phyloP scores from a whole-genome alignment of 2,113 vertebrate genomes.

The Dryoscopus gambensis region DNA sequence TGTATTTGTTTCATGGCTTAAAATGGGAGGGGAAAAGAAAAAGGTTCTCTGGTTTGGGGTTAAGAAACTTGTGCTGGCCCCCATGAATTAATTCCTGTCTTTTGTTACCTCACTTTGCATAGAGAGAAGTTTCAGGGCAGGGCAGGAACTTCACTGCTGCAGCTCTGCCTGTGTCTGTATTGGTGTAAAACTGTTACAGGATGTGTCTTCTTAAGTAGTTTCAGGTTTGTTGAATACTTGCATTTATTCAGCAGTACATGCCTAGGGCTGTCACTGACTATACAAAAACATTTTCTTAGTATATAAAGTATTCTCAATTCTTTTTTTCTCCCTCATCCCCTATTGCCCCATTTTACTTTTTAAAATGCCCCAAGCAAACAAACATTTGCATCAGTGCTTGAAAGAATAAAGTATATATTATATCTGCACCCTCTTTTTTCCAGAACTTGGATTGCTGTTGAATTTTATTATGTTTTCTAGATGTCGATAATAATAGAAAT shows the following conservation, averaged over 20 bases:
- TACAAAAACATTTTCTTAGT: background rate
- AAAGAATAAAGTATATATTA: background rate
- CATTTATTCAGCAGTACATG: background rate
- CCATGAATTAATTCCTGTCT: background rate
- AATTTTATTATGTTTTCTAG: background rate
- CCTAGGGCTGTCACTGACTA: background rate
- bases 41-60: background rate
- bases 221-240: background rate
- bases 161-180: background rate
- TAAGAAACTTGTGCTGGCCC: background rate
- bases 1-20: background rate
- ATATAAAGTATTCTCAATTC: background rate
- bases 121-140: background rate
- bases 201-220: background rate
- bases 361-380: background rate
- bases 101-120: background rate
- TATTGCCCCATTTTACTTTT: background rate
- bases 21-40: background rate
- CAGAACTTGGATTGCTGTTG: background rate
- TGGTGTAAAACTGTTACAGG: background rate
- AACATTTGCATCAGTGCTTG: background rate
- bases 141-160: background rate
- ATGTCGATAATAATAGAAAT: background rate
- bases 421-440: background rate
- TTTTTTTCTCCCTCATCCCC: rapidly evolving